These are phyloP conservation scores for Pungitius pungitius DNA, from an alignment of 2,113 vertebrate genomes.

Conservation along the genomic window DNA sequence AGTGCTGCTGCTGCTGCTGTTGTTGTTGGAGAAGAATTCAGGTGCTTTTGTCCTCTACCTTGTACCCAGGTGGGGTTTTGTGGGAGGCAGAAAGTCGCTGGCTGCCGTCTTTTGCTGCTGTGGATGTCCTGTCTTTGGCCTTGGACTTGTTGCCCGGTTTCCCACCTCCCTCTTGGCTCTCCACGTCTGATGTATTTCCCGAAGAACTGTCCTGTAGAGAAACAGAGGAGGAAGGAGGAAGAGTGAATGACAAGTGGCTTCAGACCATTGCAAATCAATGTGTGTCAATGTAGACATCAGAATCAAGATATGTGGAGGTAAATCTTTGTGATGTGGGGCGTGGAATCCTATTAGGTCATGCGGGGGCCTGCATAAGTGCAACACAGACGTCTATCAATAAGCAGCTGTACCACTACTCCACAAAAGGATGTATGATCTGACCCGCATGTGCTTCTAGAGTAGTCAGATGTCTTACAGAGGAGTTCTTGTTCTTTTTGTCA, in stretches of 20 bases:
- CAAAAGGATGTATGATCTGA: background rate
- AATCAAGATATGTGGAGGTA: background rate
- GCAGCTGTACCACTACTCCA: background rate
- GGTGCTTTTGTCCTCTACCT: conserved; percentile 99
- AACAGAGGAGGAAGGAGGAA: background rate
- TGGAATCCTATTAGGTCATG: background rate
- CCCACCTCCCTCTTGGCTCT: conserved; percentile 92
- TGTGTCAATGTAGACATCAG: background rate
- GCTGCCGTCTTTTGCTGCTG: conserved; percentile 89
- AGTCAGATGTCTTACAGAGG: conserved; percentile 72
- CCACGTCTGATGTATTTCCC: conserved; percentile 92
- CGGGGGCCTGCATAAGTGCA: background rate
- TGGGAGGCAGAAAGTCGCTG: conserved; percentile 87
- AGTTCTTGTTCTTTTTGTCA: conserved; percentile 88
- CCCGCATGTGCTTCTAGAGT: background rate
- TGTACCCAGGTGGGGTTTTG: conserved; percentile 96
- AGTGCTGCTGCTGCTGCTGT: conserved; percentile 83
- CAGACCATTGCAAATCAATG: background rate
- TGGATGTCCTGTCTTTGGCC: conserved; percentile 88
- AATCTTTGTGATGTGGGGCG: background rate
- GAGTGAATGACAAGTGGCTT: background rate
- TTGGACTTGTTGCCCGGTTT: conserved; percentile 84
- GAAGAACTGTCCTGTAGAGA: conserved; percentile 92
- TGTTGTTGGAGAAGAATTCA: conserved; percentile 87
- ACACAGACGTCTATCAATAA: background rate